A percentile compares a stretch with the other conserved stretches of the same genome.
These are phyloP conservation scores for Coendou prehensilis DNA, from an alignment of 2,797 vertebrate species.

Conservation along the genomic window DNA sequence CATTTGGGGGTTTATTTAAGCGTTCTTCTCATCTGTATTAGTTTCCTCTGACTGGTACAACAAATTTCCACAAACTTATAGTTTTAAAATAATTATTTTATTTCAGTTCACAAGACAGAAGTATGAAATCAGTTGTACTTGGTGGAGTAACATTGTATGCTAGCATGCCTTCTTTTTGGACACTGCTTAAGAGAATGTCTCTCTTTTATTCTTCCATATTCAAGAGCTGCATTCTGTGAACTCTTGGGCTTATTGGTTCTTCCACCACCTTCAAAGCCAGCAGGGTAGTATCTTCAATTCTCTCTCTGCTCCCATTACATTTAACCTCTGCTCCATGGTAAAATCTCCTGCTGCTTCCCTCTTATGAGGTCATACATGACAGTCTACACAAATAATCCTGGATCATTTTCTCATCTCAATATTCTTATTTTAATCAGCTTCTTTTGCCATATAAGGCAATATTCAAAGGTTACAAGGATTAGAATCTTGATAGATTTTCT, in stretches of 20 bases:
- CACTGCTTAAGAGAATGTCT: background rate
- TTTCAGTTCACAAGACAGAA: background rate
- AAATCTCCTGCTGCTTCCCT: background rate
- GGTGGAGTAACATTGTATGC: background rate
- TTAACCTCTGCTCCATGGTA: background rate
- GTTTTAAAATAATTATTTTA: background rate
- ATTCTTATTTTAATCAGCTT: background rate
- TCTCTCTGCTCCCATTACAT: background rate
- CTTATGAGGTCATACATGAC: background rate
- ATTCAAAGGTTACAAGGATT: background rate
- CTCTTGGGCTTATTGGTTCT: background rate
- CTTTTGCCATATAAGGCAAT: background rate
- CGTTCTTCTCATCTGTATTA: background rate
- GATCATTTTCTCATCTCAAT: background rate
- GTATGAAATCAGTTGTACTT: background rate
- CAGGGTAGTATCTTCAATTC: background rate
- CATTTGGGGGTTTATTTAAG: background rate
- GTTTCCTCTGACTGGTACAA: background rate
- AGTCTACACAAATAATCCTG: background rate
- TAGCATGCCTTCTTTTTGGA: background rate
- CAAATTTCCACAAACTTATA: background rate
- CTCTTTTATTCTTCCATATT: background rate
- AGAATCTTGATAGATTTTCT: background rate
- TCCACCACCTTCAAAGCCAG: background rate
- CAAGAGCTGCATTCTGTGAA: background rate